Percentiles rank a stretch among this genome's conserved stretches.
phyloP scores from a whole-genome alignment of 1,140 invertebrate species.

The Drosophila rufa region DNA sequence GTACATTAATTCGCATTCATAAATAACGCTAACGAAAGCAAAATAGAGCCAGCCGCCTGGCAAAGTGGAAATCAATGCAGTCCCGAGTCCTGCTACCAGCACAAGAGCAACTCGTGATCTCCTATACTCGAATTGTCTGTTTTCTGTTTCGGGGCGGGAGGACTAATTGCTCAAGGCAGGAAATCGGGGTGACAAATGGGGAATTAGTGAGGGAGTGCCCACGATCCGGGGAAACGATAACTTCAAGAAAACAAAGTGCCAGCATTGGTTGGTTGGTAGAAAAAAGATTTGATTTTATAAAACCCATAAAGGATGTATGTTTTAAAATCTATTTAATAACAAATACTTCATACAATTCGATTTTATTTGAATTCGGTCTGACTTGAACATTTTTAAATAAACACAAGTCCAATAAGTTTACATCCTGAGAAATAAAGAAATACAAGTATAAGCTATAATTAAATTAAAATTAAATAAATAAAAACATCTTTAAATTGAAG shows the following conservation, averaged over 20 bases:
- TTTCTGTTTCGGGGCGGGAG: conserved; percentile 6
- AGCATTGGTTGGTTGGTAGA: background rate
- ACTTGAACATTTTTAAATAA: no score
- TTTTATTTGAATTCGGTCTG: no score
- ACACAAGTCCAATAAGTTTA: no score
- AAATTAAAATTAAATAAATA: no score
- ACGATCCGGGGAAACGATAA: background rate
- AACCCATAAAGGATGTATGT: no score
- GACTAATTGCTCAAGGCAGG: conserved; percentile 38
- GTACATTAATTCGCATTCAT: conserved; percentile 80
- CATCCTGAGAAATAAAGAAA: no score
- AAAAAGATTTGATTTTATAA: no score
- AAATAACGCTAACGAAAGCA: conserved; percentile 51
- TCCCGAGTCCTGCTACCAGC: background rate
- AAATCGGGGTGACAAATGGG: conserved; percentile 22
- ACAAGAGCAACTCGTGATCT: background rate
- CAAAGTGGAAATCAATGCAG: conserved; percentile 77
- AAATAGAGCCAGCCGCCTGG: conserved; percentile 12
- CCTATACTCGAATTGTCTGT: conserved; percentile 12
- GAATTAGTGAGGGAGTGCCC: background rate
- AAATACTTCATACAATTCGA: no score
- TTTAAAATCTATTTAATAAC: no score
- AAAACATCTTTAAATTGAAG: no score
- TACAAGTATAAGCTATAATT: no score
- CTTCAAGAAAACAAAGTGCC: no score